Evolutionary conservation across 2,797 vertebrate species (phyloP).

Genomic region (Thamnophis elegans): DNA sequence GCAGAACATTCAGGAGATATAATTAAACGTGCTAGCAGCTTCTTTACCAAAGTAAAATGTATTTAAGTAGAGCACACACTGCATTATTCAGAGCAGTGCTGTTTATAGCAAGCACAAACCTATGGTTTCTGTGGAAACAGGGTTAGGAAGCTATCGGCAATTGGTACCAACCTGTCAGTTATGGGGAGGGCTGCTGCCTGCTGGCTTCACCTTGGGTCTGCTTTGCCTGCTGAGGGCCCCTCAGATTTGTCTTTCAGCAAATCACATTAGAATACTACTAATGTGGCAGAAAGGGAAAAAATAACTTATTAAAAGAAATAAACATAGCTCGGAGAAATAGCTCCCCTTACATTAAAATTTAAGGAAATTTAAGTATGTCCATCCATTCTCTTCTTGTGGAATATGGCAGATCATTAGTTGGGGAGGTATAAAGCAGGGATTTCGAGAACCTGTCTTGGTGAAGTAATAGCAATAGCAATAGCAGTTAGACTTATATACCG

Average conservation of each 20-base stretch:
- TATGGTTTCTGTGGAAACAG: conserved; percentile 65
- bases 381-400: background rate
- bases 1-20: conserved; percentile 29
- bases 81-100: conserved; percentile 56
- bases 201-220: conserved; percentile 36
- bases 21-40: conserved; percentile 47
- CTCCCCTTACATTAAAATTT: background rate
- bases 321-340: background rate
- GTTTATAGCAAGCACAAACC: conserved; percentile 39
- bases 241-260: conserved; percentile 22
- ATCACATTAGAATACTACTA: conserved; percentile 3
- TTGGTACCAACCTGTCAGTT: background rate
- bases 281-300: background rate
- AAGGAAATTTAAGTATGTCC: background rate
- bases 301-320: conserved; percentile 3
- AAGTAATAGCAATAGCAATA: too few species aligned
- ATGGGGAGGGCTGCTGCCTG: conserved; percentile 41
- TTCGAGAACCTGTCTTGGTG: background rate
- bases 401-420: background rate
- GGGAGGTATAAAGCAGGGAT: background rate
- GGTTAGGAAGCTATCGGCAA: conserved; percentile 54
- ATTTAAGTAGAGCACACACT: conserved; percentile 41
- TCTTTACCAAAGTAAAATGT: conserved; percentile 38
- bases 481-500: too few species aligned
- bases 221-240: conserved; percentile 49